Conservation (phyloP, 1,140 invertebrate species). For the Drosophila nigromelanica region DNA sequence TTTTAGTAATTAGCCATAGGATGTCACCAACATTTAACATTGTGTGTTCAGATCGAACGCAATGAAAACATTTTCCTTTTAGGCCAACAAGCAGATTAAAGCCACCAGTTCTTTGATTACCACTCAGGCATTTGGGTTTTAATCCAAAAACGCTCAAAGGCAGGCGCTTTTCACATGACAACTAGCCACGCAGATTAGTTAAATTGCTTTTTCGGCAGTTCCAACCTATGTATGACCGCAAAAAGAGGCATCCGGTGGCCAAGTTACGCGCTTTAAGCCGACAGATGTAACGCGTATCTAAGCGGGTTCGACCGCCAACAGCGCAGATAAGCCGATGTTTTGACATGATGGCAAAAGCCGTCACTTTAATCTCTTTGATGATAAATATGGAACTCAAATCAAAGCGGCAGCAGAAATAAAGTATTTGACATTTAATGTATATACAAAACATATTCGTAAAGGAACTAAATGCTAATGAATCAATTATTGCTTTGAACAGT, state of each 20-base stretch:
- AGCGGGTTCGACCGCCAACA: slow-evolving; percentile 14
- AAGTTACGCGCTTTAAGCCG: slow-evolving; percentile 45
- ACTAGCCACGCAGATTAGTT: slow-evolving; percentile 55
- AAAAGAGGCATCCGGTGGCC: slow-evolving; percentile 39
- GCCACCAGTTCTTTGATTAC: slow-evolving; percentile 23
- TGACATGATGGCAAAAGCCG: slow-evolving; percentile 19
- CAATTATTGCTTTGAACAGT: too few relatives aligned
- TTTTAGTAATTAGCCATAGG: slow-evolving; percentile 28
- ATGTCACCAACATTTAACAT: not conserved
- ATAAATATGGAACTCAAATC: slow-evolving; percentile 5
- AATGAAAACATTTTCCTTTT: slow-evolving; percentile 5
- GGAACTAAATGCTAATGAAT: too few relatives aligned
- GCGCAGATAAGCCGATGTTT: slow-evolving; percentile 39
- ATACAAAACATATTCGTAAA: too few relatives aligned
- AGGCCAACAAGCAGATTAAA: slow-evolving; percentile 30
- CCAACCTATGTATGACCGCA: not conserved
- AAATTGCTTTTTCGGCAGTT: slow-evolving; percentile 56
- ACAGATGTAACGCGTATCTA: slow-evolving; percentile 2
- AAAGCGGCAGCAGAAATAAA: not conserved
- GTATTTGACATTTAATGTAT: not conserved
- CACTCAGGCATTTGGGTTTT: slow-evolving; percentile 9
- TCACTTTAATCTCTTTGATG: not conserved
- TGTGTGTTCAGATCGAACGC: slow-evolving; percentile 1
- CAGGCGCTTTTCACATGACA: slow-evolving; percentile 24
- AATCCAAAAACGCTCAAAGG: slow-evolving; percentile 14